A percentile compares a stretch with the other conserved stretches of the same genome.
Conservation (phyloP, 2,888 invertebrate species). For the Drymonia ruficornis region DNA sequence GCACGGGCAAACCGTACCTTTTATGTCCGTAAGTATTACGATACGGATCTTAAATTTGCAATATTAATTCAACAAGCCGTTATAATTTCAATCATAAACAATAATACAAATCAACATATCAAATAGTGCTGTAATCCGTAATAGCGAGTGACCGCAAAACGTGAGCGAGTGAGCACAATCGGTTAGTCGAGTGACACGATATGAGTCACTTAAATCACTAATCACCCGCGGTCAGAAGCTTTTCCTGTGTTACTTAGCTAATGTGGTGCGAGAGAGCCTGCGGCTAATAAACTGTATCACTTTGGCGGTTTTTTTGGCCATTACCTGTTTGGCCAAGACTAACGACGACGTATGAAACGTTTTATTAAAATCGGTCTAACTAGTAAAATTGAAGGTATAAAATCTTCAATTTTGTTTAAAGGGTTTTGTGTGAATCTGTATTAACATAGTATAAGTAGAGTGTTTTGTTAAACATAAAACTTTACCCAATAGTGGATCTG, state of each 20-base stretch:
- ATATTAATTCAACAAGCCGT: constrained; percentile 51
- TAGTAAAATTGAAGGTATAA: too few species aligned
- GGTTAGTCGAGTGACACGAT: constrained; percentile 36
- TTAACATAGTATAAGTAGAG: too few species aligned
- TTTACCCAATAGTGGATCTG: not conserved
- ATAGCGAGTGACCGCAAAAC: constrained; percentile 52
- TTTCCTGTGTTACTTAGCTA: constrained; percentile 5
- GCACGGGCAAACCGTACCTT: constrained; percentile 25
- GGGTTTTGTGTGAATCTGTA: too few species aligned
- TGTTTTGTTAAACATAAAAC: too few species aligned
- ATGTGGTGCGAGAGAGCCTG: not conserved
- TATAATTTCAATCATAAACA: constrained; percentile 57
- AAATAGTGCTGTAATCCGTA: constrained; percentile 41
- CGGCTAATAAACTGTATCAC: not conserved
- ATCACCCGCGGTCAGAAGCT: constrained; percentile 13
- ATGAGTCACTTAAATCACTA: constrained; percentile 36
- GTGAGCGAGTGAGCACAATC: constrained; percentile 47
- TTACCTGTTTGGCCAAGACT: not conserved
- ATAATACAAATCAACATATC: constrained; percentile 53
- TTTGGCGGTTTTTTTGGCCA: not conserved
- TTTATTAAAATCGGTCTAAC: too few species aligned
- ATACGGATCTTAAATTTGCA: constrained; percentile 51
- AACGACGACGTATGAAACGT: too few species aligned
- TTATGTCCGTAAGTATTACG: constrained; percentile 39
- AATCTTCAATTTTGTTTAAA: too few species aligned